These are phyloP conservation scores for Phoenicopterus ruber DNA, from an alignment of 2,113 vertebrate genomes.

Conservation along the genomic window DNA sequence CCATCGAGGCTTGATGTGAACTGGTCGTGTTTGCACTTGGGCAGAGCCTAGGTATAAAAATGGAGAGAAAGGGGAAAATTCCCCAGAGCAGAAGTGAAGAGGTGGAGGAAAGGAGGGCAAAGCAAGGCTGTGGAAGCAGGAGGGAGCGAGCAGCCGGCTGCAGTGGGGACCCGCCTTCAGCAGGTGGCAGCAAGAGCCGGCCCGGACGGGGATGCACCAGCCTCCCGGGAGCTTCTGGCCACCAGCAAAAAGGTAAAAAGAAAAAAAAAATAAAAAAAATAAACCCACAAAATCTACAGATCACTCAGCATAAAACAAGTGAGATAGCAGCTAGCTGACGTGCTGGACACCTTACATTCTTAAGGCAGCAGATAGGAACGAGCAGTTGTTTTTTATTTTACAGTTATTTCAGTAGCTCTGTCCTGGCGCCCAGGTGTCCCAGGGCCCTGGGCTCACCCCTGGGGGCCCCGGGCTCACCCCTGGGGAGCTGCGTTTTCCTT, in stretches of 20 bases:
- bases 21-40: neutral
- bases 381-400: neutral
- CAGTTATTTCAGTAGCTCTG: neutral
- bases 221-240: neutral
- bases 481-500: neutral
- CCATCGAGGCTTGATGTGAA: accelerated
- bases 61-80: neutral
- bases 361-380: neutral
- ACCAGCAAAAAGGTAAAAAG: neutral
- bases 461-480: neutral
- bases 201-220: no score
- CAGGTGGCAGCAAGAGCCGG: constrained; percentile 65
- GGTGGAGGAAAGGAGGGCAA: neutral
- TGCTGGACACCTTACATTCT: neutral
- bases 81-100: neutral
- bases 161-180: neutral
- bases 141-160: neutral
- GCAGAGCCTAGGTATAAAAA: neutral
- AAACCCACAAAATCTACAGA: neutral
- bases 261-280: neutral
- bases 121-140: accelerated
- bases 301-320: neutral
- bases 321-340: neutral
- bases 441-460: neutral
- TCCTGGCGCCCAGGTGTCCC: neutral